A percentile compares a stretch with the other conserved stretches of the same genome.
phyloP scores from a whole-genome alignment of 2,113 vertebrate species.

The Pontoporia blainvillei region DNA sequence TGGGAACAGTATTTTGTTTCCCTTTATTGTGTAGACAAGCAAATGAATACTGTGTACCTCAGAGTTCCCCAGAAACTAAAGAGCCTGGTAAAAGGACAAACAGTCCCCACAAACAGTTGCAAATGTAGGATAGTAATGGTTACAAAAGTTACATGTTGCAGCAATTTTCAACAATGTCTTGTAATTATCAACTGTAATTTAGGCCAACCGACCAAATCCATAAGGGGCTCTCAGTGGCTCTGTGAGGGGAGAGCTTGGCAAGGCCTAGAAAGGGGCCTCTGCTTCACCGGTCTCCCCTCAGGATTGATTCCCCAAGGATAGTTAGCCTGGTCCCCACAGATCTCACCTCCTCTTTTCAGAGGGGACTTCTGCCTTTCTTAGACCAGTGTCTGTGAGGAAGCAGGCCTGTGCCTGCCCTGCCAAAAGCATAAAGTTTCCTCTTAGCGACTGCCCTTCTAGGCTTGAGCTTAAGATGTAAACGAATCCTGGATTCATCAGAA shows the following conservation, averaged over 20 bases:
- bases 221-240: not conserved
- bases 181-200: slow-evolving; percentile 8
- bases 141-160: slow-evolving; percentile 35
- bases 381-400: not conserved
- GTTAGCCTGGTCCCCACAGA: not conserved
- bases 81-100: not conserved
- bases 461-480: not conserved
- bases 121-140: not conserved
- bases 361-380: not conserved
- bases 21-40: not conserved
- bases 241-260: not conserved
- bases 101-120: not conserved
- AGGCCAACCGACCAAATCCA: not conserved
- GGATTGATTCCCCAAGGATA: not conserved
- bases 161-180: slow-evolving; percentile 15
- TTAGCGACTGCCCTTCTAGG: not conserved
- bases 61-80: not conserved
- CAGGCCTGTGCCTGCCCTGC: not conserved
- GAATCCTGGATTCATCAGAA: not conserved
- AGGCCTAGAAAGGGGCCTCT: not conserved
- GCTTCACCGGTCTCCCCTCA: too few relatives aligned
- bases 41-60: not conserved
- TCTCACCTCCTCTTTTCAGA: not conserved
- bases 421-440: not conserved
- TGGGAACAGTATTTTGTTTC: not conserved